Percentiles rank a stretch among this genome's conserved stretches.
These are phyloP conservation scores for Chloromyia formosa DNA, from an alignment of 2,888 invertebrate species.

Conservation along the genomic window DNA sequence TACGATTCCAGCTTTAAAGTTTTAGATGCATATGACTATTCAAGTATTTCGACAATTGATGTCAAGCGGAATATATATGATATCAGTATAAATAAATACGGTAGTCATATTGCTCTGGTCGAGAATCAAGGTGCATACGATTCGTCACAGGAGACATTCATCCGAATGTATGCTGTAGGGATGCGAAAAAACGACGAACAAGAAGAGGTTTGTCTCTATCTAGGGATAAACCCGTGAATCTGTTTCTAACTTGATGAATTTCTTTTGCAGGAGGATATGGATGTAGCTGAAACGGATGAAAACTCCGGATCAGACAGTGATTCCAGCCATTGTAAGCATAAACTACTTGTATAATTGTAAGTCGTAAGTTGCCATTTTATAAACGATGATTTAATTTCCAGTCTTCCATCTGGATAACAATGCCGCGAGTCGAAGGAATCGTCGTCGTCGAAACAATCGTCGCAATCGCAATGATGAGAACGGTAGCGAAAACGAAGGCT, in stretches of 20 bases:
- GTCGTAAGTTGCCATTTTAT: neutral
- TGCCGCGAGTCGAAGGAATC: slow-evolving; percentile 45
- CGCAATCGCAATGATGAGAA: slow-evolving; percentile 53
- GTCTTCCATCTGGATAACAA: slow-evolving; percentile 56
- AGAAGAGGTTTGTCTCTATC: slow-evolving; percentile 78
- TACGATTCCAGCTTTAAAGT: slow-evolving; percentile 95
- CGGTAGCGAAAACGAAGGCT: slow-evolving; percentile 52
- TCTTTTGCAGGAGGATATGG: slow-evolving; percentile 69
- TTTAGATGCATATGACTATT: slow-evolving; percentile 92
- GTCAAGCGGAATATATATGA: slow-evolving; percentile 90
- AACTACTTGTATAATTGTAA: neutral
- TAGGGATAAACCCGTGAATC: neutral
- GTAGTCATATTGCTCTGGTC: slow-evolving; percentile 88
- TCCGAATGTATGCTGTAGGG: slow-evolving; percentile 93
- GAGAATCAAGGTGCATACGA: slow-evolving; percentile 89
- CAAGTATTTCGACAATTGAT: slow-evolving; percentile 93
- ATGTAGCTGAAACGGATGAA: slow-evolving; percentile 72
- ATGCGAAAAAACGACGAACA: slow-evolving; percentile 87
- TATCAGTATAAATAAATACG: slow-evolving; percentile 82
- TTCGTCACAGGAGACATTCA: slow-evolving; percentile 86
- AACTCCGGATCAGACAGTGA: slow-evolving; percentile 63
- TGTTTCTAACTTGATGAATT: neutral
- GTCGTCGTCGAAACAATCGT: slow-evolving; percentile 47
- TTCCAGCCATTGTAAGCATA: slow-evolving; percentile 58
- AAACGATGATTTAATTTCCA: slow-evolving; percentile 52